These are phyloP conservation scores for Halictus rubicundus DNA, from an alignment of 1,140 invertebrate species.

Conservation along the genomic window DNA sequence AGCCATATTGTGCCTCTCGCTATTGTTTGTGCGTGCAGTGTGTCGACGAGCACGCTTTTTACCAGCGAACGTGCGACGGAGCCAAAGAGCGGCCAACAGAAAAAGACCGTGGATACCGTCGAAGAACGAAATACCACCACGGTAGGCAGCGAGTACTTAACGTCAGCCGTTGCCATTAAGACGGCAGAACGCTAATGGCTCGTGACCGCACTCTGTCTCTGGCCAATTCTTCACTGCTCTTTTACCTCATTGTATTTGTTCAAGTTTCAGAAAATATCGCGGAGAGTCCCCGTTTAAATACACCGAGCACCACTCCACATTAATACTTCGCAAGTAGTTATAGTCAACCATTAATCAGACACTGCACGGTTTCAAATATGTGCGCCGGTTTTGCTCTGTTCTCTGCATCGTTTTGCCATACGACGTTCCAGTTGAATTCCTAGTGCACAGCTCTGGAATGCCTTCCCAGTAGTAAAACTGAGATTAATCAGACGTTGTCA, in stretches of 20 bases:
- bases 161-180: slow-evolving; percentile 4
- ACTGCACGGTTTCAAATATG: too few relatives aligned
- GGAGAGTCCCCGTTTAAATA: not conserved
- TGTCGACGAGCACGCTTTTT: not conserved
- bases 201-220: not conserved
- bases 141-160: not conserved
- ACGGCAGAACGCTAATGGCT: not conserved
- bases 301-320: too few relatives aligned
- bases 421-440: too few relatives aligned
- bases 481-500: too few relatives aligned
- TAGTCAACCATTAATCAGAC: too few relatives aligned
- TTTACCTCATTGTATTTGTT: not conserved
- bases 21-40: slow-evolving; percentile 10
- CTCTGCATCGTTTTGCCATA: too few relatives aligned
- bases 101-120: not conserved
- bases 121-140: not conserved
- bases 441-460: too few relatives aligned
- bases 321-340: too few relatives aligned
- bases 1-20: not conserved
- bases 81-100: not conserved
- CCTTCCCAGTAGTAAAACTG: too few relatives aligned
- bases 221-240: too few relatives aligned
- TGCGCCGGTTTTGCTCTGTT: too few relatives aligned
- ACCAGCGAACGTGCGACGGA: not conserved
- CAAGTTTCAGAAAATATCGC: not conserved